phyloP scores from a whole-genome alignment of 2,797 vertebrate genomes.

The Hydrophis major region DNA sequence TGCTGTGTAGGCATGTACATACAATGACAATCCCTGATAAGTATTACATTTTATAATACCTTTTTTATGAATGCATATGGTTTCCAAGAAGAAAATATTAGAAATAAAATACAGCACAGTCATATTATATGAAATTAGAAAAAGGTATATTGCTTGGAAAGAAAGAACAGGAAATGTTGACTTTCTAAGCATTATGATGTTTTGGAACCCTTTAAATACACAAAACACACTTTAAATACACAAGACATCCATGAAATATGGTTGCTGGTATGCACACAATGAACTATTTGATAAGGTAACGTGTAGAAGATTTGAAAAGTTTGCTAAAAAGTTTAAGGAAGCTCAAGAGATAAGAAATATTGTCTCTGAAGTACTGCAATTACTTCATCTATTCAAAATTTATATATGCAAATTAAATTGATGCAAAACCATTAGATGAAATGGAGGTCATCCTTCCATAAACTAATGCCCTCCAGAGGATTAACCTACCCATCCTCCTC shows the following conservation, averaged over 20 bases:
- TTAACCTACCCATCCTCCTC: not conserved
- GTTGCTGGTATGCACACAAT: conserved; percentile 1
- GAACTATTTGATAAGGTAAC: conserved; percentile 19
- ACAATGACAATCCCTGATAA: not conserved
- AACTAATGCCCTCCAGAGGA: not conserved
- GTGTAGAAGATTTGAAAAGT: conserved; percentile 2
- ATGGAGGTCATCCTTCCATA: not conserved
- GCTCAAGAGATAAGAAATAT: not conserved
- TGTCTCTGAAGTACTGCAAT: not conserved
- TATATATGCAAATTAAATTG: not conserved
- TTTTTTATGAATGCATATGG: not conserved
- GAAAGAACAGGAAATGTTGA: not conserved
- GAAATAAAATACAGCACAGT: not conserved
- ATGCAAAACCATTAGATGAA: not conserved
- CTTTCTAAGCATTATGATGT: not conserved
- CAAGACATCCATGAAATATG: not conserved
- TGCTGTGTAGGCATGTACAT: not conserved
- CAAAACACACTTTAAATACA: not conserved
- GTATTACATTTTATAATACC: not conserved
- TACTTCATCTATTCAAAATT: not conserved
- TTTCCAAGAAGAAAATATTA: not conserved
- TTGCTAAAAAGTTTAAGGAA: not conserved
- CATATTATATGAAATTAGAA: not conserved
- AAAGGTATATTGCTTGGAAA: not conserved
- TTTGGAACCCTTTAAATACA: not conserved